Evolutionary conservation across 2,797 vertebrate species (phyloP), one percentile per base, ranked within the genome.

Genomic region (Karalla daura): DNA sequence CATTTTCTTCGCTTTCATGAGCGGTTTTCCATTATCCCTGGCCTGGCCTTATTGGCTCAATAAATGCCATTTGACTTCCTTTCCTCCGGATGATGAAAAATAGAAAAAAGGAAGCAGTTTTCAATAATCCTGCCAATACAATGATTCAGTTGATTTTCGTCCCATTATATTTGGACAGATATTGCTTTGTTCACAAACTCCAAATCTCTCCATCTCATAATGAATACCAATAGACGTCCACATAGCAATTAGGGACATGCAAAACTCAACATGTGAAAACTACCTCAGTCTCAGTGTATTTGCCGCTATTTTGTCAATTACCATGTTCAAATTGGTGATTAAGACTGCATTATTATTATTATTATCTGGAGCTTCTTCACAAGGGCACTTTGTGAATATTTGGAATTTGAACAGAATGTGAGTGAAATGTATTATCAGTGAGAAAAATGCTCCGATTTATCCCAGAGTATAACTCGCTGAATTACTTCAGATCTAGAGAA

Each of bases 1-100:
- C 75, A 73, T 83, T 89, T 87, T 68, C 69, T 85, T 79, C 18
- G 5, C 84, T 86, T 90, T 90, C 84, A 87, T 79, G 67, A 80
- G 55, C 63, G 81, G 69, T 84, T 84, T 89, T 67, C 84, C 43
- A 90, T 89, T 89, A 86, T 80, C 77, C 76, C 59, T 52, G 40
- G 43, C 51, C 73, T 49, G 25, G 70, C 75, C 70, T 80, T 49
- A 76, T 76, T 52, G 59, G 40, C 84, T 84, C 79, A 58, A 82
- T 80, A 78, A 89, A 88, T 72, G 83, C 54, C 55, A 73, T 88
- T 87, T 85, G 72, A 85, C 70, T 81, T 78, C 32, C 32, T 58
- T 81, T 84, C n/a, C 56, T 51, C 24, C 58, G 56, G 62, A 72
- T 74, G 9, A 40, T 72, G 63, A 85, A 86, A 84, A 84, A 81